Evolutionary conservation across 2,888 invertebrate species (phyloP), one percentile per base, ranked within the genome.

Genomic region (Drosophila tanythrix): DNA sequence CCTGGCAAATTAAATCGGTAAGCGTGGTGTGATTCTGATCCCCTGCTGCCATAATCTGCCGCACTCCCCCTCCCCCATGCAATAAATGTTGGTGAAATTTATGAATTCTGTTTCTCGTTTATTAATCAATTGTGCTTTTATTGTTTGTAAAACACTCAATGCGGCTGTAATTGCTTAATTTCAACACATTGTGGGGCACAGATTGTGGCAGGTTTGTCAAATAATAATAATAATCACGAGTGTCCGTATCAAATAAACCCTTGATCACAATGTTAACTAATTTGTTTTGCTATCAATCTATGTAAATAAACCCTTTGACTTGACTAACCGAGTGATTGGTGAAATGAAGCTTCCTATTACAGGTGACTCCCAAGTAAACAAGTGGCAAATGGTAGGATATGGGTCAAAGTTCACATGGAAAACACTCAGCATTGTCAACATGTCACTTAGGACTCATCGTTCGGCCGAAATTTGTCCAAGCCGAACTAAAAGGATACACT

Each of bases 91-190:
- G 43, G 21, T 15, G 18, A 31, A 57, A 57, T 57, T 57, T 57
- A 57, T 57, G 43, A 43, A 43, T 43, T 57, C n/a, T 57, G 57
- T 21, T 57, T 43, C 40, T 31, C 57, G 40, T 40, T 57, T 57
- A 57, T 57, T 21, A 57, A 57, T 57, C 57, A 57, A 31, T 57
- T 40, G 36, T 27, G 56, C 18, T 57, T 57, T 57, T 31, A 57
- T 57, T 43, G 56, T n/a, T 33, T 35, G 48, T 48, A 50, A 35
- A 48, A 59, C 31, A 46, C 48, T 33, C 48, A 15, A 27, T 33
- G 58, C 25, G 29, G 46, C 56, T 57, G 40, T 57, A 57, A 57
- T 57, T 57, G 57, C 40, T 57, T 40, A 40, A 57, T 57, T 31
- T 31, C 57, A 43, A 11, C 57, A 43, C 21, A 21, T 57, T 57